Percentiles rank a stretch among this genome's conserved stretches.
Evolutionary conservation across 2,888 invertebrate genomes (phyloP).

Genomic region (Drosophila macrothrix): DNA sequence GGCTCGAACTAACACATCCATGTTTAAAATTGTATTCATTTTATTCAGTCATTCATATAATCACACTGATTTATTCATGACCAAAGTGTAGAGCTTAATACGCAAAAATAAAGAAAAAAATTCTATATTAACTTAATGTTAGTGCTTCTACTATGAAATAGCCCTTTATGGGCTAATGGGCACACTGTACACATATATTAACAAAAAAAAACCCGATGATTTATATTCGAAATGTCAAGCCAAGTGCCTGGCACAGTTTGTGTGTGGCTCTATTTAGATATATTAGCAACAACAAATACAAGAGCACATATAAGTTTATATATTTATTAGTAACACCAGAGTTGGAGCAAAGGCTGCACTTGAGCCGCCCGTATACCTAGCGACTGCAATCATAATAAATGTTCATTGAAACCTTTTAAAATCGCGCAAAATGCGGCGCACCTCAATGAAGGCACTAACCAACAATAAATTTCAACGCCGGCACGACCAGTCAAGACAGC

Average conservation of each 20-base stretch:
- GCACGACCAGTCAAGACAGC: constrained; percentile 44
- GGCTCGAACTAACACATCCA: constrained; percentile 19
- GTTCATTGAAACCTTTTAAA: constrained; percentile 82
- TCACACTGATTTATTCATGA: constrained; percentile 69
- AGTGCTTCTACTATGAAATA: not conserved
- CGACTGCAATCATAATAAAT: constrained; percentile 78
- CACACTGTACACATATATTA: constrained; percentile 7
- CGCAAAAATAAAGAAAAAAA: constrained; percentile 10
- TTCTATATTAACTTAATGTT: constrained; percentile 11
- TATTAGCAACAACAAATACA: constrained; percentile 51
- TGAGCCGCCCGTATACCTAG: constrained; percentile 25
- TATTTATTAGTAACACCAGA: constrained; percentile 54
- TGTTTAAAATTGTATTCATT: constrained; percentile 21
- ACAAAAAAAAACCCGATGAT: constrained; percentile 35
- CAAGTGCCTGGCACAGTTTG: constrained; percentile 32
- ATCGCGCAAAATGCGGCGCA: constrained; percentile 78
- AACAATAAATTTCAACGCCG: constrained; percentile 76
- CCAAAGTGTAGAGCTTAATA: constrained; percentile 39
- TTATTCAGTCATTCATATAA: constrained; percentile 43
- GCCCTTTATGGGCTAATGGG: not conserved
- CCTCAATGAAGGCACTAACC: constrained; percentile 76
- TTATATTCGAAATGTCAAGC: constrained; percentile 56
- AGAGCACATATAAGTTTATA: constrained; percentile 3
- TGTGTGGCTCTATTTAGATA: constrained; percentile 62
- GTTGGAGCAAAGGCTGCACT: constrained; percentile 31